phyloP scores from a whole-genome alignment of 2,888 invertebrate genomes.

The Nysson spinosus region DNA sequence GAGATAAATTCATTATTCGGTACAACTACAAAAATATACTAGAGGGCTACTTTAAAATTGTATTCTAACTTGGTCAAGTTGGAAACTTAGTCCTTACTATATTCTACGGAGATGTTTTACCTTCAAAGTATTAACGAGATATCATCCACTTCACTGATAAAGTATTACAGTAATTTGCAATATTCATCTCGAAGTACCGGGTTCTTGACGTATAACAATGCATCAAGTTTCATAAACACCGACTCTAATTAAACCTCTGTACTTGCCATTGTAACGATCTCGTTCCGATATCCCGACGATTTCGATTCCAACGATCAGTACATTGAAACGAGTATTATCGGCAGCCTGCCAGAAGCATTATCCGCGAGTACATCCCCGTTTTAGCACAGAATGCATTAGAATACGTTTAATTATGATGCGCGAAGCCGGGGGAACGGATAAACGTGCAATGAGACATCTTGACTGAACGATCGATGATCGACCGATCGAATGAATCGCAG shows the following conservation, averaged over 20 bases:
- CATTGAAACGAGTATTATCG: conserved; percentile 29
- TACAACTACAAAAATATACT: too few relatives aligned
- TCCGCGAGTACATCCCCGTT: conserved; percentile 19
- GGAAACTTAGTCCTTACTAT: too few relatives aligned
- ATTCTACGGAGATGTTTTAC: too few relatives aligned
- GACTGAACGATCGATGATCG: conserved; percentile 24
- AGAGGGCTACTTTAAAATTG: too few relatives aligned
- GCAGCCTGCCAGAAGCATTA: conserved; percentile 27
- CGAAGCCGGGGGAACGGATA: conserved; percentile 21
- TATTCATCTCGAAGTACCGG: too few relatives aligned
- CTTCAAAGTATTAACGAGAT: too few relatives aligned
- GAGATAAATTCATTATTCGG: too few relatives aligned
- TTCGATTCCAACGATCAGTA: conserved; percentile 3
- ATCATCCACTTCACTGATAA: too few relatives aligned
- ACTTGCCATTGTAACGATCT: neutral
- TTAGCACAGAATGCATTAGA: conserved; percentile 41
- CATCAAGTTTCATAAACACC: neutral
- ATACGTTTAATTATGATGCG: conserved; percentile 51
- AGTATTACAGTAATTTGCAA: too few relatives aligned
- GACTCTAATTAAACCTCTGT: conserved; percentile 2
- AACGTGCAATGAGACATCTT: conserved; percentile 12
- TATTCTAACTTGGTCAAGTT: too few relatives aligned
- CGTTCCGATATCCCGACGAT: conserved; percentile 4
- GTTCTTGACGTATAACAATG: neutral
- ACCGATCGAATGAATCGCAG: conserved; percentile 8